Evolutionary conservation across 2,113 vertebrate species (phyloP), one percentile per base, ranked within the genome.

Genomic region (Stegastes partitus): DNA sequence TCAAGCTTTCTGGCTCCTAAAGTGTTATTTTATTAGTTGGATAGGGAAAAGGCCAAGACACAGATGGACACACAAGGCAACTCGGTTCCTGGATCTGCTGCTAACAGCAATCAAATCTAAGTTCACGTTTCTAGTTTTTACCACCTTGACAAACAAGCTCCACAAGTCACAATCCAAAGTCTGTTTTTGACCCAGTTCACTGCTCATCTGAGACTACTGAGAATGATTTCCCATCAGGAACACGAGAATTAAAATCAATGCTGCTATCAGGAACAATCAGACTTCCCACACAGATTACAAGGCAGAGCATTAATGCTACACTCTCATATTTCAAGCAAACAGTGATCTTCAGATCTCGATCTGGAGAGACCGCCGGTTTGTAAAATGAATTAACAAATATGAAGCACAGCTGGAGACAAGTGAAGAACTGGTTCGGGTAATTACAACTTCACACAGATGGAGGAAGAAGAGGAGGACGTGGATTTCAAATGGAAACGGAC

Each of bases 401-500:
- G n/a, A 82, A 76, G 78, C 22, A 74, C 22, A 82, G 73, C 22
- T 68, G 49, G 55, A 81, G 72, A 87, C 45, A 68, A 68, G 63
- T 74, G 64, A 68, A 65, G 83, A 66, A 68, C 37, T 66, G 58
- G 68, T 79, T 63, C 70, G 66, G 22, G 66, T 42, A 81, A 80
- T 74, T 68, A 86, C 16, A 83, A 83, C 70, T 44, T 71, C 72
- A 89, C 69, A 87, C n/a, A 83, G 66, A 84, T 81, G 70, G 67
- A 75, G 44, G 58, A 84, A 58, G 25, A 81, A 68, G 67, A 75
- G 44, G 58, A 84, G 62, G 25, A 81, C 44, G 71, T 64, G 61
- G 56, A 81, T 87, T 82, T 91, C 28, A 75, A 87, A 92, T 87
- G 66, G 68, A 89, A 92, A 93, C 68, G 49, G 64, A 85, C 54